Evolutionary conservation across 2,113 vertebrate genomes (phyloP), one percentile per base, ranked within the genome.

Genomic region (Perca schrenkii): DNA sequence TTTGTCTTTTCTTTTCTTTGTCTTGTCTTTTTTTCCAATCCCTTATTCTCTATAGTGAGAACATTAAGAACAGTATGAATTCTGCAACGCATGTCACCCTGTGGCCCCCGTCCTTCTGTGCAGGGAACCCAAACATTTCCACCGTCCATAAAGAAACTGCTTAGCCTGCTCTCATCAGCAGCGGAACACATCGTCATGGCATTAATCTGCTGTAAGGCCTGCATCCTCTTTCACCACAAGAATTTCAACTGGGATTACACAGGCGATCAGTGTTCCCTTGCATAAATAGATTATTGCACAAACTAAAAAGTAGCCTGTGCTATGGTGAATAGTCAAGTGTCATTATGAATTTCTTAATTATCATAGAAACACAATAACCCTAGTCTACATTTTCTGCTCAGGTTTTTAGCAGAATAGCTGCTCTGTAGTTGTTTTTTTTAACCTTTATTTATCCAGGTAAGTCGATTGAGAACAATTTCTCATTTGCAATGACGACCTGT

Each of bases 1-100:
- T 95, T 94, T 94, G 86, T 93, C 89, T 93, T 92, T 91, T 93
- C 82, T 88, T 82, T 28, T 28, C 92, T 95, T 94, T 94, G 86
- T 93, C 89, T 93, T 92, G 91, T 93, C 82, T 88, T 82, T 28
- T 84, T 88, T 74, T 83, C 82, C 90, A 89, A 21, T 88, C 88
- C 86, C 90, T 90, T 89, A 84, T 91, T 79, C 80, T 90, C 85
- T 71, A 66, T 10, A 87, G 86, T 91, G 93, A 95, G 92, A 95
- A 93, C 92, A 93, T 92, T 94, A 93, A 92, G 84, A 91, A 86
- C 77, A 87, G 86, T 89, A 74, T 89, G 86, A 90, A 88, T 93
- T 93, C 91, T 92, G 89, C 84, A 84, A 50, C 60, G 14, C 88
- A 91, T 84, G 85, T 86, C 86, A 83, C 80, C 81, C 81, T 54